Evolutionary conservation across 2,888 invertebrate species (phyloP), one percentile per base, ranked within the genome.

Genomic region (Capitulum mitella): DNA sequence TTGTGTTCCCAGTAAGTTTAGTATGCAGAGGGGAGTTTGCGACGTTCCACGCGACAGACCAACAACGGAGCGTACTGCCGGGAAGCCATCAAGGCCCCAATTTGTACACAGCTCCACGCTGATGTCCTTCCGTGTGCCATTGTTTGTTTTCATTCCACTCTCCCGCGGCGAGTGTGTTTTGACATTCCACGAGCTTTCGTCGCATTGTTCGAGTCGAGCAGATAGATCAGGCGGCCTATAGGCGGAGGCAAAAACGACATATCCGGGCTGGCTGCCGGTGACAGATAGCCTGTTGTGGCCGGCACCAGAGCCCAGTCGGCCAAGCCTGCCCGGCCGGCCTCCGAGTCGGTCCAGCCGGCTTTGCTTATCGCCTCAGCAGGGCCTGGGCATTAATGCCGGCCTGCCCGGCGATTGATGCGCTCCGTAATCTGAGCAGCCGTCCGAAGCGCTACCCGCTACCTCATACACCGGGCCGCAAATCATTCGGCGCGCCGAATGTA

Each of bases 191-290:
- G 34, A 22, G 34, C 70, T 32, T 8, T 22, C 70, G 22, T n/a
- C 37, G 70, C 70, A 70, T 70, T 70, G 70, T 70, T 19, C 37
- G 37, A 26, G 37, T 16, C 32, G 8, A 37, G 8, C 32, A 70
- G 70, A 70, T 70, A 70, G 70, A 70, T 70, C 70, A 70, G 10
- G 8, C 70, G 37, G 22, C 37, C 70, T 61, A 32, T 32, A n/a
- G n/a, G 61, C n/a, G 14, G 61, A n/a, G 14, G 16, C 61, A 61
- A 61, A 61, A 61, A 61, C 61, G 6, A 32, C 61, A 32, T 32
- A 61, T 61, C 14, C 32, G 32, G 61, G 32, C 14, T 61, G 61
- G 32, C 61, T n/a, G 32, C 3, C 61, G 32, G 32, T 61, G 61
- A 61, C 61, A 32, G 61, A 61, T 61, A 1, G 61, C 32, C 32